These are phyloP conservation scores for Troides oblongomaculatus DNA, from an alignment of 2,888 invertebrate genomes.

Conservation along the genomic window DNA sequence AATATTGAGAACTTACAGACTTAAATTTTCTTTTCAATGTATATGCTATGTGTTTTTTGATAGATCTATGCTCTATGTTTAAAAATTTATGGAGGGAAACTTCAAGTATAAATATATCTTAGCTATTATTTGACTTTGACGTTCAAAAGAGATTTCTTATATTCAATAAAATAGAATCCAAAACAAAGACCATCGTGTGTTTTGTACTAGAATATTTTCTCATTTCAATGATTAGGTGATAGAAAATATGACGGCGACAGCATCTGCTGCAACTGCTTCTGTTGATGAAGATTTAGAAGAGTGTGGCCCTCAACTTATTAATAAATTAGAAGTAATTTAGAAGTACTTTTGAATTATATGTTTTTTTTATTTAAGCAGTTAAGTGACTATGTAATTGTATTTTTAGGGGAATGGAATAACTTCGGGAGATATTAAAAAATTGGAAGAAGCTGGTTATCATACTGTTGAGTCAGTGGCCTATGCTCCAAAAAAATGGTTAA, in stretches of 20 bases:
- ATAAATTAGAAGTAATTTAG: conserved; percentile 84
- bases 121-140: conserved; percentile 2
- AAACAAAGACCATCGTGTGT: conserved; percentile 1
- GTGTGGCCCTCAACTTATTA: conserved; percentile 85
- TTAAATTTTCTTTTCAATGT: too few species aligned
- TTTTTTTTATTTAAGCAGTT: neutral
- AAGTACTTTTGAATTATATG: neutral
- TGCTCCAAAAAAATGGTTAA: conserved; percentile 94
- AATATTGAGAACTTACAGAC: too few species aligned
- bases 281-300: conserved; percentile 82
- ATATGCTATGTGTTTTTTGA: too few species aligned
- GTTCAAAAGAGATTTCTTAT: neutral
- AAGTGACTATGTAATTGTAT: conserved; percentile 30
- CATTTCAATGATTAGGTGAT: conserved; percentile 49
- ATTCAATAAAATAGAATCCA: neutral
- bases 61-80: too few species aligned
- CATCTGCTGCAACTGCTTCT: conserved; percentile 75
- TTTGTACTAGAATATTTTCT: neutral
- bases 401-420: conserved; percentile 93
- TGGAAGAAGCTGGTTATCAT: conserved; percentile 95
- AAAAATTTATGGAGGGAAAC: conserved; percentile 12
- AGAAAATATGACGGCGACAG: conserved; percentile 64
- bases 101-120: neutral
- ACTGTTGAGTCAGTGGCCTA: conserved; percentile 98
- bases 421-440: conserved; percentile 93